A percentile compares a stretch with the other conserved stretches of the same genome.
These are phyloP conservation scores for Endomychus coccineus DNA, from an alignment of 2,888 invertebrate species.

Conservation along the genomic window DNA sequence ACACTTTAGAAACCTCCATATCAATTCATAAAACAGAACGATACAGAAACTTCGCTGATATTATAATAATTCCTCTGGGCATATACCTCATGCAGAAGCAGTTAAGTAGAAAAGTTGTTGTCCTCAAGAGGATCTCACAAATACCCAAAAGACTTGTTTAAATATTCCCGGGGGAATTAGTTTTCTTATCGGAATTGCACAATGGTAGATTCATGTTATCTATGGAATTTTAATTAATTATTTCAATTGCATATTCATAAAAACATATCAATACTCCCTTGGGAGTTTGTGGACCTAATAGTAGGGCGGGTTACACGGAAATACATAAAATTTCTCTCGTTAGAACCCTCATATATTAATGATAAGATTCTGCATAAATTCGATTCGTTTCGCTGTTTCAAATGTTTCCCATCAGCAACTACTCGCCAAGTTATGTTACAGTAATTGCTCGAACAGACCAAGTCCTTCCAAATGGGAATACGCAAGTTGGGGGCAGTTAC, in stretches of 20 bases:
- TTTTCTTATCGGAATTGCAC: conserved; percentile 31
- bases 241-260: conserved; percentile 38
- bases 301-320: background rate
- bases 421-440: no score
- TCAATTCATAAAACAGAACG: no score
- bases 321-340: background rate
- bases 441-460: no score
- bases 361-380: conserved; percentile 28
- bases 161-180: conserved; percentile 41
- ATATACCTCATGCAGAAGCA: conserved; percentile 30
- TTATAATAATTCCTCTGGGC: conserved; percentile 37
- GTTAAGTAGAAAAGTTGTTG: conserved; percentile 32
- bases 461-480: no score
- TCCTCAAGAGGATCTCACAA: conserved; percentile 34
- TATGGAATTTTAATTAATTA: conserved; percentile 37
- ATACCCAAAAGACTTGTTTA: conserved; percentile 42
- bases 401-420: background rate
- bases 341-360: conserved; percentile 23
- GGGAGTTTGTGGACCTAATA: conserved; percentile 19
- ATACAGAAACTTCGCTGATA: conserved; percentile 27
- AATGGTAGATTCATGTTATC: background rate
- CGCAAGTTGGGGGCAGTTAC: no score
- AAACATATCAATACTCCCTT: conserved; percentile 24
- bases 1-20: no score
- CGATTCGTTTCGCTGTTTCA: conserved; percentile 20